phyloP scores from a whole-genome alignment of 1,140 invertebrate species.

The Trichomalopsis sarcophagae region DNA sequence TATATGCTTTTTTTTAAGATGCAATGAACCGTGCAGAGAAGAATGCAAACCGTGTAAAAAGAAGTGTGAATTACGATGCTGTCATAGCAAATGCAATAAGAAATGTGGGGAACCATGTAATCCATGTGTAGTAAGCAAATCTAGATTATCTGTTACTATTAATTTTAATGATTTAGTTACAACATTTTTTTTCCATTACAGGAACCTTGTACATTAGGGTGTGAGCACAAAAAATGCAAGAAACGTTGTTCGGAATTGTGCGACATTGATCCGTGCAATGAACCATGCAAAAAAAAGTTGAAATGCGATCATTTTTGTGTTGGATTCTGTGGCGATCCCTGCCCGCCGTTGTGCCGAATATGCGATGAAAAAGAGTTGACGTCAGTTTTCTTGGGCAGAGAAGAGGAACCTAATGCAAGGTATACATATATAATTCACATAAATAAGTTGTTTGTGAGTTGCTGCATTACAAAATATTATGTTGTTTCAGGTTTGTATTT shows the following conservation, averaged over 20 bases:
- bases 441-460: no score
- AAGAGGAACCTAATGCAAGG: constrained; percentile 77
- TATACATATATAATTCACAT: constrained; percentile 48
- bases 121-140: constrained; percentile 75
- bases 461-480: neutral
- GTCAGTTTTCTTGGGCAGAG: constrained; percentile 77
- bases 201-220: constrained; percentile 58
- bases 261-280: constrained; percentile 73
- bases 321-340: constrained; percentile 83
- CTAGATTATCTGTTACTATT: neutral
- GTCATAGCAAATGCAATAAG: constrained; percentile 75
- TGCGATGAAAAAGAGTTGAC: constrained; percentile 63
- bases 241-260: constrained; percentile 77
- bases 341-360: constrained; percentile 74
- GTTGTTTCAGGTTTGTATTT: neutral
- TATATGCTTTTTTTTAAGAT: neutral
- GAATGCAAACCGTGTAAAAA: constrained; percentile 75
- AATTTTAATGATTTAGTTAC: neutral
- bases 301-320: constrained; percentile 79
- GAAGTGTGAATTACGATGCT: constrained; percentile 77
- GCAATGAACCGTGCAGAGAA: neutral
- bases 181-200: neutral
- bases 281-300: constrained; percentile 73
- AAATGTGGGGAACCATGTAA: constrained; percentile 79
- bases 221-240: constrained; percentile 77